These are phyloP conservation scores for Hyperoplus immaculatus DNA, from an alignment of 2,797 vertebrate species.

Conservation along the genomic window DNA sequence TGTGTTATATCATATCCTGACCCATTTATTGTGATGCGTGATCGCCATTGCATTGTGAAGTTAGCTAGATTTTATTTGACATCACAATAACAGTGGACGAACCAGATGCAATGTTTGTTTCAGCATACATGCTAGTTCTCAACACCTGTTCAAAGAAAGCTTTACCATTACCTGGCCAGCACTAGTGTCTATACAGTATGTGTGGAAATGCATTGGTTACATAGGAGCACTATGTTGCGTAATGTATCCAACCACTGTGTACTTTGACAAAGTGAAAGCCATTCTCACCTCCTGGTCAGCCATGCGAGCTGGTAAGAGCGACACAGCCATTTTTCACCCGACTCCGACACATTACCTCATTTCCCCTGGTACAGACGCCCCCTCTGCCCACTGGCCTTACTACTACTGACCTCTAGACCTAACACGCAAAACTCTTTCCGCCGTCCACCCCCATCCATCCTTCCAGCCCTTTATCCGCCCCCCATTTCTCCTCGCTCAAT, in stretches of 20 bases:
- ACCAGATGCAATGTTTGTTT: no score
- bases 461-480: constrained; percentile 46
- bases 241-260: background rate
- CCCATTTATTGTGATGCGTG: no score
- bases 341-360: constrained; percentile 69
- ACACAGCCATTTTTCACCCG: constrained; percentile 74
- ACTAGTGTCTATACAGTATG: background rate
- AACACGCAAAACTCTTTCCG: constrained; percentile 42
- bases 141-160: no score
- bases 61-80: no score
- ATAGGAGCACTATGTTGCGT: background rate
- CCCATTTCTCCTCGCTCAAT: constrained; percentile 37
- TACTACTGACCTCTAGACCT: constrained; percentile 62
- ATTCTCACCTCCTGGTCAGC: constrained; percentile 34
- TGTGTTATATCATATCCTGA: no score
- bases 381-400: constrained; percentile 46
- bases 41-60: no score
- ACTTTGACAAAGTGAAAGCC: constrained; percentile 25
- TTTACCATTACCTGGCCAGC: background rate
- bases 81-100: no score
- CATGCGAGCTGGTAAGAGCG: constrained; percentile 30
- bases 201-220: background rate
- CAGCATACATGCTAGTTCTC: no score
- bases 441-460: constrained; percentile 55
- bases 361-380: constrained; percentile 52